Percentiles rank a stretch among this genome's conserved stretches.
phyloP scores from a whole-genome alignment of 2,888 invertebrate species.

The Tipula vernalis region DNA sequence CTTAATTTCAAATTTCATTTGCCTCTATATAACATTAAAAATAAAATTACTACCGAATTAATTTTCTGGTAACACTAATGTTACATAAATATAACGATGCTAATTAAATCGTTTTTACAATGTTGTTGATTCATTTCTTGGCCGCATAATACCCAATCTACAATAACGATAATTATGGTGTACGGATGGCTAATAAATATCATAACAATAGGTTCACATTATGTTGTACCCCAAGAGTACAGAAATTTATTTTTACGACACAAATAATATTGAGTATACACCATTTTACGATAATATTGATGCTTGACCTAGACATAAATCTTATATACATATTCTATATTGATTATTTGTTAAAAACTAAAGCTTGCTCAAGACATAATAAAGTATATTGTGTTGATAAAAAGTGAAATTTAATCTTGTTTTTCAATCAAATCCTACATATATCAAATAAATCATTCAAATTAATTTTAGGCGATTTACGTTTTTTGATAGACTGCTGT shows the following conservation, averaged over 20 bases:
- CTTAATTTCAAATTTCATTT: not conserved
- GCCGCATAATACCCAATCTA: not conserved
- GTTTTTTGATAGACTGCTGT: too few relatives aligned
- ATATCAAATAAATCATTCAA: not conserved
- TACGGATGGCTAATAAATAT: too few relatives aligned
- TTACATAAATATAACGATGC: not conserved
- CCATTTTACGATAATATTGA: not conserved
- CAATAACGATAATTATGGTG: not conserved
- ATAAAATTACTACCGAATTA: not conserved
- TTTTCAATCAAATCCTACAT: not conserved
- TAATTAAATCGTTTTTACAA: not conserved
- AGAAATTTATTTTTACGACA: not conserved
- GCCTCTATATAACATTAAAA: not conserved
- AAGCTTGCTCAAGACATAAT: not conserved
- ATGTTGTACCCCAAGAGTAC: not conserved
- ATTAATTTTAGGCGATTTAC: too few relatives aligned
- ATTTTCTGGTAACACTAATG: not conserved
- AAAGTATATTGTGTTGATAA: not conserved
- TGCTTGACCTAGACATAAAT: not conserved
- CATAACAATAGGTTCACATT: not conserved
- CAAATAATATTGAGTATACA: not conserved
- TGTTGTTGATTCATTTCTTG: not conserved
- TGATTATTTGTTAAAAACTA: not conserved
- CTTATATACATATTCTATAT: not conserved
- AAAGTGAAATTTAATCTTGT: not conserved